These are phyloP conservation scores for Cantharis nigra DNA, from an alignment of 2,888 invertebrate genomes.

Conservation along the genomic window DNA sequence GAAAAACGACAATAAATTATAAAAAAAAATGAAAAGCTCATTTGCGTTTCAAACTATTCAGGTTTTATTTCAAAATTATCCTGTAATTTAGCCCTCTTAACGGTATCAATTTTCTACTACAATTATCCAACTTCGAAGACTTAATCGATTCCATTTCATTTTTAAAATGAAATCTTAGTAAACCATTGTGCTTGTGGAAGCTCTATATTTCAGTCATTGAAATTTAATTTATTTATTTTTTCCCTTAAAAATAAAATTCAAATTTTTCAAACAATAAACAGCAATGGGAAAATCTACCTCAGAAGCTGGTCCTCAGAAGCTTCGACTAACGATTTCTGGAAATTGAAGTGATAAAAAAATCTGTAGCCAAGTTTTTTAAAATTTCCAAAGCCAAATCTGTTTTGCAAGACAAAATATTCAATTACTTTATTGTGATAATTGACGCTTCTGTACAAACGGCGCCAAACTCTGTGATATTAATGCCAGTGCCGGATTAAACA, in stretches of 20 bases:
- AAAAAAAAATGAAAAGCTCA: background rate
- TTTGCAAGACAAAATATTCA: too few species aligned
- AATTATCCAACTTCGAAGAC: background rate
- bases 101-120: background rate
- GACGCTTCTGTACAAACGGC: too few species aligned
- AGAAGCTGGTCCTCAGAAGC: too few species aligned
- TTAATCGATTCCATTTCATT: background rate
- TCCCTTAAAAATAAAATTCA: background rate
- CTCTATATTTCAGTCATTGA: background rate
- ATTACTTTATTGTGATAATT: too few species aligned
- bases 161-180: background rate
- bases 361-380: too few species aligned
- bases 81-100: background rate
- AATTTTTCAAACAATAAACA: background rate
- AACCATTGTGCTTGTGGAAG: background rate
- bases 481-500: too few species aligned
- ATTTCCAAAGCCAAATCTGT: too few species aligned
- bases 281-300: too few species aligned
- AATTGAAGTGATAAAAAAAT: too few species aligned
- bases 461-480: too few species aligned
- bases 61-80: background rate
- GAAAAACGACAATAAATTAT: conserved; percentile 21
- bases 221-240: background rate
- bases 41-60: background rate
- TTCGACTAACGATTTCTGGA: too few species aligned